Evolutionary conservation across 1,140 invertebrate species (phyloP).

Genomic region (Odontomachus brunneus): DNA sequence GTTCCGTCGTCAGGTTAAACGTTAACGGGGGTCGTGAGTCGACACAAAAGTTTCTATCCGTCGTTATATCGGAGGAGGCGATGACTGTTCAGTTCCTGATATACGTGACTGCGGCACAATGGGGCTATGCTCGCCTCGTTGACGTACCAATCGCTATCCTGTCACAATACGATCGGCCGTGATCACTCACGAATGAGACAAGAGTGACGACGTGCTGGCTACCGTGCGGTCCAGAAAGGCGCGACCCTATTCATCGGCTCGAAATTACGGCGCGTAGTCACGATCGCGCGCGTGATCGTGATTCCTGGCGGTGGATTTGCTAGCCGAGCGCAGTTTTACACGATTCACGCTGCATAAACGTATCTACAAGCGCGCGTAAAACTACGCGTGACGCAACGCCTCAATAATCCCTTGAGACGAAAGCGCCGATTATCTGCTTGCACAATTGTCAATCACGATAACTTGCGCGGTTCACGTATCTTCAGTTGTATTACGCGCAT

Average conservation of each 20-base stretch:
- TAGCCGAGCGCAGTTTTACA: conserved; percentile 41
- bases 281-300: conserved; percentile 74
- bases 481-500: too few species aligned
- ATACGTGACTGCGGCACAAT: conserved; percentile 77
- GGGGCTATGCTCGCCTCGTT: conserved; percentile 67
- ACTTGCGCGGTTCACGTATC: too few species aligned
- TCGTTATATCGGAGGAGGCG: conserved; percentile 66
- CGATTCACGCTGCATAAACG: conserved; percentile 54
- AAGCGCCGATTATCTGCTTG: conserved; percentile 1
- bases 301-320: conserved; percentile 60
- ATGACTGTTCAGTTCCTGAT: conserved; percentile 73
- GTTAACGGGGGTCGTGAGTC: conserved; percentile 67
- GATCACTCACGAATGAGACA: conserved; percentile 72
- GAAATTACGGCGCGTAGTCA: conserved; percentile 65
- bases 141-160: conserved; percentile 74
- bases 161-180: conserved; percentile 76
- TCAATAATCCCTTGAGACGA: conserved; percentile 5
- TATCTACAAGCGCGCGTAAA: conserved; percentile 38
- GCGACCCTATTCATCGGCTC: conserved; percentile 66
- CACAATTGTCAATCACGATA: not conserved
- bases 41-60: conserved; percentile 68
- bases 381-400: not conserved
- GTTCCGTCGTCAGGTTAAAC: conserved; percentile 55
- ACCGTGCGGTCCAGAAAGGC: conserved; percentile 63
- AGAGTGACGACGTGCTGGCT: conserved; percentile 71